These are phyloP conservation scores for Ephestia elutella DNA, from an alignment of 1,140 invertebrate genomes.

Conservation along the genomic window DNA sequence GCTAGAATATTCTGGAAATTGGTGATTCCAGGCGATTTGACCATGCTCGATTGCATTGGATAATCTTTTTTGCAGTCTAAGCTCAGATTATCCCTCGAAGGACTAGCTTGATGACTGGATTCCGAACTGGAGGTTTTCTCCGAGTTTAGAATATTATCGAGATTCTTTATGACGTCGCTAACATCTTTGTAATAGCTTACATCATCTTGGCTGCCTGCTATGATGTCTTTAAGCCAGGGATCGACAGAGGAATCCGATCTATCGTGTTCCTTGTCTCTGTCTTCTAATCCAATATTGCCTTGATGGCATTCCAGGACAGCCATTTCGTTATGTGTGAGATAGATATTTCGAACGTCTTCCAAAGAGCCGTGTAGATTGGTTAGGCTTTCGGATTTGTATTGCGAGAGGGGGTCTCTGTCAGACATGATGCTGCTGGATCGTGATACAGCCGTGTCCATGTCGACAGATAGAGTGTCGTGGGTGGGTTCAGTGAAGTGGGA, in stretches of 20 bases:
- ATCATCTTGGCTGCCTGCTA: conserved; percentile 71
- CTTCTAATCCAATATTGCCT: conserved; percentile 50
- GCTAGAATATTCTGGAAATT: conserved; percentile 66
- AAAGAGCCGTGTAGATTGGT: conserved; percentile 77
- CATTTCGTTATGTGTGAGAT: conserved; percentile 58
- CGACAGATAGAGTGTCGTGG: conserved; percentile 51
- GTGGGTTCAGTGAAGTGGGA: conserved; percentile 50
- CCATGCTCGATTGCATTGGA: conserved; percentile 59
- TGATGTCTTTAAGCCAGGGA: conserved; percentile 76
- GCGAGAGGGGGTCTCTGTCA: conserved; percentile 52
- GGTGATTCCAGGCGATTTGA: conserved; percentile 63
- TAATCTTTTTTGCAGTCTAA: conserved; percentile 67
- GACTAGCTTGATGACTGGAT: conserved; percentile 75
- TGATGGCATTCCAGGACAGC: conserved; percentile 57
- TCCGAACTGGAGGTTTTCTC: conserved; percentile 78
- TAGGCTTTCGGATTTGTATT: conserved; percentile 70
- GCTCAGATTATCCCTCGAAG: conserved; percentile 63
- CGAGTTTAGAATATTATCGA: conserved; percentile 78
- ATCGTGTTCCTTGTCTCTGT: conserved; percentile 52
- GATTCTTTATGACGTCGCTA: conserved; percentile 78
- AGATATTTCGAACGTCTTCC: conserved; percentile 73
- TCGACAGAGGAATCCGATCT: conserved; percentile 66
- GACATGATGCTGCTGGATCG: conserved; percentile 66
- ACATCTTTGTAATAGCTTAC: conserved; percentile 77
- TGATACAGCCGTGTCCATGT: conserved; percentile 60